Evolutionary conservation across 2,113 vertebrate genomes (phyloP), one percentile per base, ranked within the genome.

Genomic region (Diphyllodes magnificus): DNA sequence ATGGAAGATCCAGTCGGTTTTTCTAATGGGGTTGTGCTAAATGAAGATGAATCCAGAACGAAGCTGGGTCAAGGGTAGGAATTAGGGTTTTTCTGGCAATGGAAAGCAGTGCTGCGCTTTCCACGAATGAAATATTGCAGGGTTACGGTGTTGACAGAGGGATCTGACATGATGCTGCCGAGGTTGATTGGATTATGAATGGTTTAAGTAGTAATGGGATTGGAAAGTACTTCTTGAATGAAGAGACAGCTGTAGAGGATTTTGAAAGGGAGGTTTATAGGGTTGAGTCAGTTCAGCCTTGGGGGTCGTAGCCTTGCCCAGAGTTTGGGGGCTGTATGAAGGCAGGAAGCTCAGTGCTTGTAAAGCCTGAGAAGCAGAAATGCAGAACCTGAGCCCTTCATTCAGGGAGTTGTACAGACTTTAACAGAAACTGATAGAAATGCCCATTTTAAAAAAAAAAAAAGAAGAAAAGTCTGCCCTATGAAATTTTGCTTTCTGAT

Each of bases 171-270:
- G 94, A 96, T 91, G 87, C 93, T 97, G 86, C 92, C 0, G 40
- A 68, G 78, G 84, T 95, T 98, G 97, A 98, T 98, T 96, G 96
- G 97, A 98, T 98, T 97, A 98, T 90, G 72, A 70, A 92, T 81
- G 95, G 93, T 96, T 98, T 98, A 97, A 92, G 89, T 69, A 93
- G 88, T 97, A 97, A 97, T 96, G 96, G 97, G 94, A 97, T 94
- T 96, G 96, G 90, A 90, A 97, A 92, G 92, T 89, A 79, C 73
- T 96, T 90, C 57, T 56, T 94, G 87, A 97, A 94, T 92, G 93
- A 86, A 93, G 88, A 94, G 93, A 85, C 90, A 82, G 82, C 90
- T 91, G 93, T 82, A 83, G 79, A 89, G 92, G 82, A 90, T 96
- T 96, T 91, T 42, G 50, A 65, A 87, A 81, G 82, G 63, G 25